Conservation (phyloP, 2,797 vertebrate species). For the Neoniphon sammara region DNA sequence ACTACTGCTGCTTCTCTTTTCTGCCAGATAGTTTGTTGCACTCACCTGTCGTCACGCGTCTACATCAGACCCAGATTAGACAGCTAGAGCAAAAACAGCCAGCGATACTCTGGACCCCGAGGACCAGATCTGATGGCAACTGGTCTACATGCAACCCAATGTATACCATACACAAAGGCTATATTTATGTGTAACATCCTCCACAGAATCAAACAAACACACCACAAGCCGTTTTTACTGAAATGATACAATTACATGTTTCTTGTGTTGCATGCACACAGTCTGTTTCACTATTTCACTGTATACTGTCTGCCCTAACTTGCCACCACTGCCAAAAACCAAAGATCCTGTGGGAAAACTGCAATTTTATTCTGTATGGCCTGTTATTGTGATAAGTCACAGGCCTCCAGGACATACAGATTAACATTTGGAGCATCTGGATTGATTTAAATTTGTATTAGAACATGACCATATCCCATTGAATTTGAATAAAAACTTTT, state of each 20-base stretch:
- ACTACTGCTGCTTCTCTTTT: no score
- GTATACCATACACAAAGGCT: background rate
- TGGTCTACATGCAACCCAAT: background rate
- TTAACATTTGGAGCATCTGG: background rate
- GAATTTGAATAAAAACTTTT: background rate
- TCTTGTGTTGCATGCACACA: constrained; percentile 13
- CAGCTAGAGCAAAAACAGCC: background rate
- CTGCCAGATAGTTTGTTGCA: background rate
- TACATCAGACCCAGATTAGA: constrained; percentile 26
- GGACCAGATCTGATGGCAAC: constrained; percentile 5
- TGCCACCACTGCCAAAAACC: background rate
- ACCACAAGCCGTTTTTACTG: constrained; percentile 1
- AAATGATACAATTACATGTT: constrained; percentile 48
- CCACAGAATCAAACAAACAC: background rate
- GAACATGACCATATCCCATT: background rate
- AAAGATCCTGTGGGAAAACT: background rate
- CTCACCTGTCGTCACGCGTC: constrained; percentile 1
- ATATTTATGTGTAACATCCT: no score
- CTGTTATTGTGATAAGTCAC: background rate
- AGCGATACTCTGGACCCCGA: background rate
- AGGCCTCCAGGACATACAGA: background rate
- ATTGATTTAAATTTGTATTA: background rate
- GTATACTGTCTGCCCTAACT: constrained; percentile 4
- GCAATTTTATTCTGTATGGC: background rate
- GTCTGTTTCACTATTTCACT: background rate